Evolutionary conservation across 2,797 vertebrate species (phyloP).

Genomic region (Anguilla obscura): DNA sequence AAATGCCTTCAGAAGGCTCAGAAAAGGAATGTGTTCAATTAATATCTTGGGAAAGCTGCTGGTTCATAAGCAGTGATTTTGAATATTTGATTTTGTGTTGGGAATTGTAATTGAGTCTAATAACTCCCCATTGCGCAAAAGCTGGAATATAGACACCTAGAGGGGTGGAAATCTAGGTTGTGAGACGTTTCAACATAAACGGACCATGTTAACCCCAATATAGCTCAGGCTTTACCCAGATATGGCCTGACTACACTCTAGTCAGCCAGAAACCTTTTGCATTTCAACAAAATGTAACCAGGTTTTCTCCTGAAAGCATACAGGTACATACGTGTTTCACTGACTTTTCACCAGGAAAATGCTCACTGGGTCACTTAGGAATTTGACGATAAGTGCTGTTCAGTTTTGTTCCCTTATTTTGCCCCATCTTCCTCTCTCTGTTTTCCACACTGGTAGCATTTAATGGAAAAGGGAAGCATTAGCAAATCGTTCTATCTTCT

Average conservation of each 20-base stretch:
- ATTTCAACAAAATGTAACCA: too few relatives aligned
- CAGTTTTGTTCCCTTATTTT: neutral
- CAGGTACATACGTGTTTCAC: too few relatives aligned
- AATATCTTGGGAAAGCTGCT: neutral
- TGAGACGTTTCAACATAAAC: too few relatives aligned
- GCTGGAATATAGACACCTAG: neutral
- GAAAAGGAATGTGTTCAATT: neutral
- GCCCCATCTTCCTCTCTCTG: neutral
- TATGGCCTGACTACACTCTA: neutral
- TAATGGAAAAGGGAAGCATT: neutral
- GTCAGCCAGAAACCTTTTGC: too few relatives aligned
- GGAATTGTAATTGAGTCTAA: neutral
- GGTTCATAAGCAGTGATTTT: neutral
- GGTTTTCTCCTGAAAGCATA: too few relatives aligned
- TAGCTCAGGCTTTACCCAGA: neutral
- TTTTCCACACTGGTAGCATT: neutral
- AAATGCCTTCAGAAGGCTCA: neutral
- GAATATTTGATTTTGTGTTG: neutral
- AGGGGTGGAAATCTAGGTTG: neutral
- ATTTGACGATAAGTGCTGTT: neutral
- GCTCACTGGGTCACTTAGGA: too few relatives aligned
- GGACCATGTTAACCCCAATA: neutral
- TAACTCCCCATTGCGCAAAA: neutral
- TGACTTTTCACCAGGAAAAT: too few relatives aligned
- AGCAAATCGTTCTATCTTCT: neutral